Conservation (phyloP, 2,888 invertebrate species). For the Agrochola lota region DNA sequence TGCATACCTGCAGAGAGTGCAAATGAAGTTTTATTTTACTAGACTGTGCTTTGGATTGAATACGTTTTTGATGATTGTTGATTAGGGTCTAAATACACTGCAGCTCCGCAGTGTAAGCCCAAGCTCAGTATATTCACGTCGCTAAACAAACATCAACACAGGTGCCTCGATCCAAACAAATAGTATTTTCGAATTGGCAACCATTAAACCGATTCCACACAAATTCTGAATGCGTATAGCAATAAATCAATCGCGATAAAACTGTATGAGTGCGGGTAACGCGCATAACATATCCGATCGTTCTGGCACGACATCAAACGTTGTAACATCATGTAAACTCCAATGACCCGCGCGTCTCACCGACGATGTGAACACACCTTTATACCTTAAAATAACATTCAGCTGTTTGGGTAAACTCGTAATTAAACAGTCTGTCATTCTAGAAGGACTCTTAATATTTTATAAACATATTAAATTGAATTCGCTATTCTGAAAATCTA, state of each 20-base stretch:
- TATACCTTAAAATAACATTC: slow-evolving; percentile 68
- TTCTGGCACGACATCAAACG: slow-evolving; percentile 74
- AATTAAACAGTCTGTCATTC: slow-evolving; percentile 34
- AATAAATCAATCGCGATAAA: slow-evolving; percentile 66
- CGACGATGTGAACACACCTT: slow-evolving; percentile 59
- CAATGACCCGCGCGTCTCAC: slow-evolving; percentile 69
- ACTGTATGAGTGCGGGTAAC: slow-evolving; percentile 65
- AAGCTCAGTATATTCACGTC: slow-evolving; percentile 18
- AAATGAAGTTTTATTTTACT: neutral
- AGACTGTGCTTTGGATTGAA: neutral
- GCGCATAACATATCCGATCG: slow-evolving; percentile 50
- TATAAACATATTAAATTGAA: slow-evolving; percentile 11
- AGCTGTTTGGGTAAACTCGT: slow-evolving; percentile 56
- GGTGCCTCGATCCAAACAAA: slow-evolving; percentile 50
- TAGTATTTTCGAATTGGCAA: slow-evolving; percentile 56
- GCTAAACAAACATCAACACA: slow-evolving; percentile 40
- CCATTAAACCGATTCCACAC: slow-evolving; percentile 54
- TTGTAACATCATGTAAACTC: slow-evolving; percentile 61
- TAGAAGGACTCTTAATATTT: slow-evolving; percentile 31
- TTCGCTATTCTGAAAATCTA: slow-evolving; percentile 8
- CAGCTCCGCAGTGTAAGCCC: neutral
- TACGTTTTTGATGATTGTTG: neutral
- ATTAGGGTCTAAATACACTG: neutral
- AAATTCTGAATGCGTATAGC: slow-evolving; percentile 50
- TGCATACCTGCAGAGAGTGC: neutral